Evolutionary conservation across 2,113 vertebrate genomes (phyloP), one percentile per base, ranked within the genome.

Genomic region (Neomonachus schauinslandi): DNA sequence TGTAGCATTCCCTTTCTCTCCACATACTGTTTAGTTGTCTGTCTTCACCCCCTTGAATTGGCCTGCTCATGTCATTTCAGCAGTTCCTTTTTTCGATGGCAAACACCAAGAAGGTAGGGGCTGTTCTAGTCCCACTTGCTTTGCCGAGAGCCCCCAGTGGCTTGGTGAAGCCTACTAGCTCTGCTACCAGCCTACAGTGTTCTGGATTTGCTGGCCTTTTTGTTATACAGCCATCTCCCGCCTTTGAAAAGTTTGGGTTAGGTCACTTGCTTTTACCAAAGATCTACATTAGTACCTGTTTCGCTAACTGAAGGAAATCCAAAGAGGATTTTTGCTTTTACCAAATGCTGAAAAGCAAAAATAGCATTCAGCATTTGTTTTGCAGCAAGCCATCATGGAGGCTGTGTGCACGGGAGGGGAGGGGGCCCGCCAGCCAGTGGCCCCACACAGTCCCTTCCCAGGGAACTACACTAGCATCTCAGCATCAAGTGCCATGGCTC

Each of bases 1-100:
- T 92, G 24, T 77, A 91, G 86, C 42, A 96, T 69, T 91, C 81
- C 39, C 63, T 65, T 80, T 26, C 46, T 87, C 26, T 82, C 63
- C 74, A 51, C 21, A 42, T 63, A 87, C 59, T 95, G 76, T 74
- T 77, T 28, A 18, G 55, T 39, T 80, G 59, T 90, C 80, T 51
- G 28, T 92, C 90, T 97, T 85, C 55, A 88, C 33, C 22, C 4
- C 51, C 39, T 91, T 53, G 65, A 83, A 61, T 36, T 15, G 77
- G 31, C 6, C 77, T 87, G 7, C 28, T 93, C 18, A 57, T 36
- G 88, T 95, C 28, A 15, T 71, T 72, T 72, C 72, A 33, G 19
- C 1, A 15, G n/a, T 85, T 86, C 79, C 61, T 81, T 15, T 42
- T 91, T 80, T 91, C 8, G 15, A 80, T n/a, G 74, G 42, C 33